These are phyloP conservation scores for Nephila pilipes DNA, from an alignment of 1,140 invertebrate genomes.

Conservation along the genomic window DNA sequence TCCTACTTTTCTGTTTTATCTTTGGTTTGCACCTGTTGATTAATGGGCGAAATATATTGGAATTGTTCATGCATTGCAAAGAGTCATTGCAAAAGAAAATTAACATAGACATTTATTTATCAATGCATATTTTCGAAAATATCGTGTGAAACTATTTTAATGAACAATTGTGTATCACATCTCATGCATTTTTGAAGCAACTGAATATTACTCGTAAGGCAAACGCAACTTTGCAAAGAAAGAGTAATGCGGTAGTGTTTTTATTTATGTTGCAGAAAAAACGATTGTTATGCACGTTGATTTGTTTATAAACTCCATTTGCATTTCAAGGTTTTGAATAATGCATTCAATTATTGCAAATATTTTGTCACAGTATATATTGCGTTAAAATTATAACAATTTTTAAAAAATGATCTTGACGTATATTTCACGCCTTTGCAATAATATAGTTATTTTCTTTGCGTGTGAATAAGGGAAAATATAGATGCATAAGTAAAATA, in stretches of 20 bases:
- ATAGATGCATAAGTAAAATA: background rate
- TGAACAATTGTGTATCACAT: background rate
- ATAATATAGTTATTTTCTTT: background rate
- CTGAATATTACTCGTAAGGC: background rate
- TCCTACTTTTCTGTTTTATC: background rate
- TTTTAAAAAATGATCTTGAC: background rate
- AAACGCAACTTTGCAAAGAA: background rate
- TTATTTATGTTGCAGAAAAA: background rate
- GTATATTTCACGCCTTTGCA: background rate
- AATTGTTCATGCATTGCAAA: constrained; percentile 33
- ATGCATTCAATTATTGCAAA: background rate
- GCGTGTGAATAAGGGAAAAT: background rate
- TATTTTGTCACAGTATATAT: background rate
- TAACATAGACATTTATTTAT: background rate
- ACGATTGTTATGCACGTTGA: background rate
- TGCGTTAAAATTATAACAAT: background rate
- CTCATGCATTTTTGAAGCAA: background rate
- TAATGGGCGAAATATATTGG: background rate
- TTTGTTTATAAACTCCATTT: background rate
- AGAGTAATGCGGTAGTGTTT: background rate
- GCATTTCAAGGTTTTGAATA: background rate
- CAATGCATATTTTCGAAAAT: background rate
- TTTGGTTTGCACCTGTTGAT: constrained; percentile 18
- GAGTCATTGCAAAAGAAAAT: background rate
- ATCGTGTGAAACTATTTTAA: background rate